A percentile compares a stretch with the other conserved stretches of the same genome.
These are phyloP conservation scores for Asteroscopus sphinx DNA, from an alignment of 2,888 invertebrate genomes.

Conservation along the genomic window DNA sequence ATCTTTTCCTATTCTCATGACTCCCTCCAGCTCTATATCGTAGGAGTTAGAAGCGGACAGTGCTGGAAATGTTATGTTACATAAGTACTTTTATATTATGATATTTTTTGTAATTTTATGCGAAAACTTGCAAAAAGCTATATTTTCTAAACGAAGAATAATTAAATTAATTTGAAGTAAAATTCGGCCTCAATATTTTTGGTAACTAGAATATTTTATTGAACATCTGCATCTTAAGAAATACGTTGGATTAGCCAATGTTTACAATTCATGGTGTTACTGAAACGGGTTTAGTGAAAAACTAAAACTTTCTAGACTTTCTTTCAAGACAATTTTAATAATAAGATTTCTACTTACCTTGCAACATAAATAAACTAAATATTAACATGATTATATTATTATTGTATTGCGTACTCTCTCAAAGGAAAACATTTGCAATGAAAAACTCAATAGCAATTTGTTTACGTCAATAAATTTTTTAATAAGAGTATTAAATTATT, in stretches of 20 bases:
- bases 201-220: no score
- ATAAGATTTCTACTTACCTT: slow-evolving; percentile 26
- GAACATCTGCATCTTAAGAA: no score
- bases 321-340: no score
- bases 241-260: no score
- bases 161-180: no score
- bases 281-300: no score
- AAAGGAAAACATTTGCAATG: background rate
- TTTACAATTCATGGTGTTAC: no score
- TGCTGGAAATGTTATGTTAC: slow-evolving; percentile 15
- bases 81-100: background rate
- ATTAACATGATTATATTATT: slow-evolving; percentile 25
- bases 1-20: slow-evolving; percentile 16
- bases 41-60: slow-evolving; percentile 26
- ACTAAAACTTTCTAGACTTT: no score
- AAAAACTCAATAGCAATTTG: slow-evolving; percentile 2
- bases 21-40: slow-evolving; percentile 45
- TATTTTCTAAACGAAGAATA: no score
- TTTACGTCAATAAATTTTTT: background rate
- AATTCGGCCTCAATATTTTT: no score
- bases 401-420: background rate
- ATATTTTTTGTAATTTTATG: background rate
- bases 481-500: slow-evolving; percentile 2
- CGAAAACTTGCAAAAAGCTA: no score
- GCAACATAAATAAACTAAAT: slow-evolving; percentile 19